Evolutionary conservation across 92 coral and sea anemone species (phyloP), one percentile per base, ranked within the genome.

Genomic region (Ricordea florida): DNA sequence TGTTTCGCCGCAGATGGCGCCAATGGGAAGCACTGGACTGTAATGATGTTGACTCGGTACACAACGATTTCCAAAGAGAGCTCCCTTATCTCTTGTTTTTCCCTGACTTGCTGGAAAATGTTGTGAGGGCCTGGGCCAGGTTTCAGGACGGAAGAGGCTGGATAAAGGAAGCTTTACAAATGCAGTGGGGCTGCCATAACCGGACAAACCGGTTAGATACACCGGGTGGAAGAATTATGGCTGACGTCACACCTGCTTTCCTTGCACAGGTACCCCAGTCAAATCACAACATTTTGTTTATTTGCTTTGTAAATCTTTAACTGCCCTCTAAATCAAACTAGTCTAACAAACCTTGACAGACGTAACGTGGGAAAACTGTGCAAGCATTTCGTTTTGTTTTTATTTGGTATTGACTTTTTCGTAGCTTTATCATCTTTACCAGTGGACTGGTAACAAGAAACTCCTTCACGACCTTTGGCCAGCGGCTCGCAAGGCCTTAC

Each of bases 21-120:
- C 97, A 91, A 62, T 91, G 97, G 97, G 97, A 91, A 48, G 89
- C 97, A 30, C 62, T 87, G 49, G 97, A 91, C 71, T 91, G 97
- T 37, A 91, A 91, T 84, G 97, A 91, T 50, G 71, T 91, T 10
- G 93, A 91, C 60, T 91, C 97, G 33, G 93, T 91, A 23, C 97
- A 91, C 62, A 91, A 91, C 67, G 97, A 91, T 59, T 91, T 91
- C 55, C 97, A 91, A 62, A 81, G 97, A 35, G 97, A 87, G 44
- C 69, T 91, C 2, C 97, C 97, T 5, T 91, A 91, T 49, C 59
- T 87, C 1, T 10, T 91, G 13, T 91, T 87, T 83, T 91, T 83
- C 50, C 97, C 97, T 28, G 92, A 81, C 21, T 68, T 91, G 43
- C 59, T 91, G 26, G 90, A 91, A 24, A 84, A 23, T 36, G 97